Base-by-base conservation (phyloP, 2,888 invertebrate species). In the Amaurobius ferox region DNA sequence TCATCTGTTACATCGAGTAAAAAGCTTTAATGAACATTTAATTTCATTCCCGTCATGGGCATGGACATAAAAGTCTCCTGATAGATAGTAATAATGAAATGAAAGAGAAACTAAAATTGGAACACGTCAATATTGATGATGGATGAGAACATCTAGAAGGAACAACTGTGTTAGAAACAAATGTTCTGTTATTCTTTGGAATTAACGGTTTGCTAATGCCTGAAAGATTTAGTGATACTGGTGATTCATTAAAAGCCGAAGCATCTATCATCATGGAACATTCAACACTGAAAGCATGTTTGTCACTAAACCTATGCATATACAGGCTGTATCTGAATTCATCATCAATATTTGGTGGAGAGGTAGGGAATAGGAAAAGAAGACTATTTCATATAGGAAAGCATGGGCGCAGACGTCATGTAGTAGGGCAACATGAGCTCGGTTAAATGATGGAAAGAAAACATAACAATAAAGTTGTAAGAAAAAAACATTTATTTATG, bases 21-120 rank as follows among this genome's bases (percentile, higher is more conserved):
- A 55, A 55, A 55, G 55, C 55, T 55, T 55, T 55, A 55, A 55
- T 55, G 19, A 55, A 55, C 55, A 55, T 55, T 55, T 55, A 55
- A 55, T 55, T 55, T 55, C 16, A 23, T 23, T 55, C 55, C 7
- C 55, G 55, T 55, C 55, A 23, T 7, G 55, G 23, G n/a, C 55
- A n/a, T 3, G 55, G 55, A 6, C 23, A 55, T 23, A 23, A 23
- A 23, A 55, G 55, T 23, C 23, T 19, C 23, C 55, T 55, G 55
- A 55, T 23, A 23, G 55, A 55, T 23, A 23, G 7, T 23, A 55
- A 55, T 55, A 55, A 55, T 23, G 55, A 55, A 55, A 55, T 55
- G 23, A 55, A 55, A 55, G 55, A 55, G 13, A 55, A 5, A 55
- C 23, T 23, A 55, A 55, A 55, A 23, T 55, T 55, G 55, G 23